Base-by-base conservation (phyloP, 2,888 invertebrate genomes). In the Cacoxenus indagator region DNA sequence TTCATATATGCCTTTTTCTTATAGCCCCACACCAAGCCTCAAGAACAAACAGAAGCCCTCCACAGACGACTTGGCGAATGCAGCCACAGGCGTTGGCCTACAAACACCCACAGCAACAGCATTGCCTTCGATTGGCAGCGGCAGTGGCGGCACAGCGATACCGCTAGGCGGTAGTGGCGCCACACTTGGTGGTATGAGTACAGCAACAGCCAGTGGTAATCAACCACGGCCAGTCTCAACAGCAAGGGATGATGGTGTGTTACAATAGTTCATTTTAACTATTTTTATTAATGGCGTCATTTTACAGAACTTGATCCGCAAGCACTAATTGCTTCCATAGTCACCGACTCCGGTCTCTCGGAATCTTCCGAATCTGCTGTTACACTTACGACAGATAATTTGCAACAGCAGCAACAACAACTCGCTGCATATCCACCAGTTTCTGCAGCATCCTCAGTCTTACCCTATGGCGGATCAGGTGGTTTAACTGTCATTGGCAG, bases 1-100 rank as follows among this genome's bases (percentile, higher is more conserved):
- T n/a, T n/a, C n/a, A n/a, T n/a, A n/a, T 37, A 29, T n/a, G 9
- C 19, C 37, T 27, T 19, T 61, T 1, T 29, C 19, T 46, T 8
- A 2, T 46, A 93, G 93, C 77, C 93, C 93, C 73, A 92, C 93
- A 64, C 90, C 91, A 69, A 91, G 90, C 76, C 84, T 90, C 76
- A 91, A 91, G 85, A 90, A 90, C 81, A 91, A 91, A 78, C 90
- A 90, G 81, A 74, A 91, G 81, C 88, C 90, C 51, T 85, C 88
- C 64, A 85, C 87, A 69, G 88, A 88, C 75, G 88, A 88, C 73
- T 75, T 87, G 73, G 82, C 78, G 27, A 84, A 84, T 48, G 85
- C 85, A 48, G 81, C 76, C 61, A 73, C 83, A 19, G 78, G 81
- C 67, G 80, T 81, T 37, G 86, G 86, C 4, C 72, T 87, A 31